A percentile compares a stretch with the other conserved stretches of the same genome.
phyloP scores from a whole-genome alignment of 1,140 invertebrate genomes.

The Acyrthosiphon pisum region DNA sequence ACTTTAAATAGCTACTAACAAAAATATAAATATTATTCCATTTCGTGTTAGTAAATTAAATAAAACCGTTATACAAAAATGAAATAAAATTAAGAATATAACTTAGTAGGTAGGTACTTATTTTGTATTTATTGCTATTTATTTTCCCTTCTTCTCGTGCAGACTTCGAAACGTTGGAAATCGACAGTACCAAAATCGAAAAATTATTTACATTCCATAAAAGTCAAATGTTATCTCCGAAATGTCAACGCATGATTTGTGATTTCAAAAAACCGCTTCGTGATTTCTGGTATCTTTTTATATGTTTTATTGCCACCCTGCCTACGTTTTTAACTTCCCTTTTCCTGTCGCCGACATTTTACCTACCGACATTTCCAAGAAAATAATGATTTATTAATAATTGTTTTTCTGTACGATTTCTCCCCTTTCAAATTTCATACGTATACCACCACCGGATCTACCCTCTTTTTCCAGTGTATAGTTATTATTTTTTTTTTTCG shows the following conservation, averaged over 20 bases:
- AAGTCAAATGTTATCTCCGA: slow-evolving; percentile 55
- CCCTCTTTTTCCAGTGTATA: neutral
- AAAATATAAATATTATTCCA: neutral
- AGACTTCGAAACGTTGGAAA: neutral
- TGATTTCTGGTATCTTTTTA: slow-evolving; percentile 57
- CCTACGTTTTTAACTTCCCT: slow-evolving; percentile 43
- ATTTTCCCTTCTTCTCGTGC: neutral
- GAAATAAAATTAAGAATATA: neutral
- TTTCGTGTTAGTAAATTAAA: neutral
- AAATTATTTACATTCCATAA: slow-evolving; percentile 54
- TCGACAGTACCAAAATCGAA: slow-evolving; percentile 45
- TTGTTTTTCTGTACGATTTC: slow-evolving; percentile 56
- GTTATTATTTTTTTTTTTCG: slow-evolving; percentile 36
- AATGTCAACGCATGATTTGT: slow-evolving; percentile 56
- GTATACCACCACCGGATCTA: neutral
- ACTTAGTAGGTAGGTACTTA: neutral
- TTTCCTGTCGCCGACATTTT: slow-evolving; percentile 56
- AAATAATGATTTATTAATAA: slow-evolving; percentile 57
- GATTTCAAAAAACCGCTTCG: slow-evolving; percentile 52
- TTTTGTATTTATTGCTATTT: neutral
- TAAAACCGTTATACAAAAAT: neutral
- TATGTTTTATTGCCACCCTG: slow-evolving; percentile 54
- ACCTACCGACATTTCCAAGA: slow-evolving; percentile 55
- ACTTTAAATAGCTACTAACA: neutral
- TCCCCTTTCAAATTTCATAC: slow-evolving; percentile 54